Conservation (phyloP, 1,140 invertebrate species). For the Atta colombica region DNA sequence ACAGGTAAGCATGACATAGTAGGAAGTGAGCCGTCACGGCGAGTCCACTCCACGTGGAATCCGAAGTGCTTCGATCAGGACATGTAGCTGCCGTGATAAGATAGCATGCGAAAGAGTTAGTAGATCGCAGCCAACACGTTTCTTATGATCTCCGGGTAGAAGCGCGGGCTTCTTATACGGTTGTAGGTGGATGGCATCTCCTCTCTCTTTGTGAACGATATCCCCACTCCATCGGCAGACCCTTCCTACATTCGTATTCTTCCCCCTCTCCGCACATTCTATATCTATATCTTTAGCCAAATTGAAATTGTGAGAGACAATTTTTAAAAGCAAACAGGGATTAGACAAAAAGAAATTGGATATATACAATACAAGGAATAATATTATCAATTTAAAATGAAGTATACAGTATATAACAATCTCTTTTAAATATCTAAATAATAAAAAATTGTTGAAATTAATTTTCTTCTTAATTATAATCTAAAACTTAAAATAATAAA, state of each 20-base stretch:
- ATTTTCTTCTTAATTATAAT: not conserved
- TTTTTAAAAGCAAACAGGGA: not conserved
- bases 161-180: constrained; percentile 86
- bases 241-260: not conserved
- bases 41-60: constrained; percentile 48
- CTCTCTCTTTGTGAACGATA: constrained; percentile 60
- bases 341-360: too few species aligned
- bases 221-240: constrained; percentile 41
- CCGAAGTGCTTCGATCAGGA: constrained; percentile 79
- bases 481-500: not conserved
- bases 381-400: not conserved
- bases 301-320: not conserved
- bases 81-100: constrained; percentile 77
- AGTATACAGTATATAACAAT: not conserved
- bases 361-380: not conserved
- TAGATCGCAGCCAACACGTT: not conserved
- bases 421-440: not conserved
- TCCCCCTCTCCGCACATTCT: not conserved
- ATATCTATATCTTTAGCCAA: not conserved
- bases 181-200: constrained; percentile 82
- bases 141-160: constrained; percentile 80
- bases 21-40: constrained; percentile 57
- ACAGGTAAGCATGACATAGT: constrained; percentile 71
- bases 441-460: not conserved
- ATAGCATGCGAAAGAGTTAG: constrained; percentile 47